phyloP scores from a whole-genome alignment of 1,140 invertebrate genomes.

The Drosophila navojoa region DNA sequence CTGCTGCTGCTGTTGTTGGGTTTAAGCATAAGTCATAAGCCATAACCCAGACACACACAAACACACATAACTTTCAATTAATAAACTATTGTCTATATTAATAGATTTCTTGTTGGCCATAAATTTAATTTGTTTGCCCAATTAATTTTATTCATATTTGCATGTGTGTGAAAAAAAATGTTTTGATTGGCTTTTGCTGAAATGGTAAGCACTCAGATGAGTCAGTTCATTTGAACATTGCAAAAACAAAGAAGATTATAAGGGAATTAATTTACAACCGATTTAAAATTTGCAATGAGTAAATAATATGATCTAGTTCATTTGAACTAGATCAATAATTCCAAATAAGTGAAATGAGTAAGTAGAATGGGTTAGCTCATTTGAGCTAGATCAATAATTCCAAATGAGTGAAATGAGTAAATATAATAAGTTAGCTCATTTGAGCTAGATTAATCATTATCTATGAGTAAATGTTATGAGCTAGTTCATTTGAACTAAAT shows the following conservation, averaged over 20 bases:
- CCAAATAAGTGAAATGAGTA: no score
- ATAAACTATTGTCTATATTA: conserved; percentile 80
- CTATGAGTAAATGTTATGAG: no score
- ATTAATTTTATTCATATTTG: conserved; percentile 55
- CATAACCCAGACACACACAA: conserved; percentile 28
- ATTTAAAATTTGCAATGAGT: background rate
- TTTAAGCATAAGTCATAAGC: conserved; percentile 58
- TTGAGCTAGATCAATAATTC: no score
- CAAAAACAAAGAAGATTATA: no score
- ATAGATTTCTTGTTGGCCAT: conserved; percentile 56
- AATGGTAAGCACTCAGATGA: background rate
- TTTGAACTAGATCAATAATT: background rate
- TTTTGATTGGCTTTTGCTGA: background rate
- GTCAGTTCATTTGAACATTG: conserved; percentile 13
- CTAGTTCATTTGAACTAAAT: background rate
- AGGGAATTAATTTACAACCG: no score
- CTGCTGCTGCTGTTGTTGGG: conserved; percentile 6
- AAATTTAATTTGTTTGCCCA: conserved; percentile 67
- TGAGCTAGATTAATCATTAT: no score
- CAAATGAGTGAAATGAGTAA: no score
- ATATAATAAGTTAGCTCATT: no score
- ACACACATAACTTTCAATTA: conserved; percentile 69
- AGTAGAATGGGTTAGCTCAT: no score
- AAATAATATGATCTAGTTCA: no score
- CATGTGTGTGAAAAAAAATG: background rate